Percentiles rank a stretch among this genome's conserved stretches.
Conservation (phyloP, 2,888 invertebrate genomes). For the Labia minor region DNA sequence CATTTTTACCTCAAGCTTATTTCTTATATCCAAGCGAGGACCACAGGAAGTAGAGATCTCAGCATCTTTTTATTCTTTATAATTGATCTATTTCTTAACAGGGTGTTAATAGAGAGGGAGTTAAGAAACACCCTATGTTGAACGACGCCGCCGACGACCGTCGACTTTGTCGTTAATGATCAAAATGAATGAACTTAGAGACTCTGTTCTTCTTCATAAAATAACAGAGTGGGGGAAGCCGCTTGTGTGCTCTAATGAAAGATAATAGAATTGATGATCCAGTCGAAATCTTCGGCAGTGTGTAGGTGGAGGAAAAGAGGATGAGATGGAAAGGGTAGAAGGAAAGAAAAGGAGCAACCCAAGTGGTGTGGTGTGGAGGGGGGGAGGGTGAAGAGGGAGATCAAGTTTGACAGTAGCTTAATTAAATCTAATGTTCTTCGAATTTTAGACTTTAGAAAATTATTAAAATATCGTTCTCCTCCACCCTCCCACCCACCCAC, state of each 20-base stretch:
- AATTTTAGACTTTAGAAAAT: constrained; percentile 8
- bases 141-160: background rate
- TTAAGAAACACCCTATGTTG: constrained; percentile 13
- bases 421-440: constrained; percentile 8
- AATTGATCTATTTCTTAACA: background rate
- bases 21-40: too few relatives aligned
- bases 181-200: constrained; percentile 4
- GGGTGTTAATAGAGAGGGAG: background rate
- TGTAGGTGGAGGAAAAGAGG: background rate
- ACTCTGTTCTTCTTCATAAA: constrained; percentile 13
- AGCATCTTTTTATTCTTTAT: background rate
- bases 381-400: too few relatives aligned
- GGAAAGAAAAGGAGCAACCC: background rate
- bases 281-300: background rate
- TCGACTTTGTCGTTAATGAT: constrained; percentile 4
- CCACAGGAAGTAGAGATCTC: background rate
- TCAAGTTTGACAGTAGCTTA: constrained; percentile 7
- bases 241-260: constrained; percentile 13
- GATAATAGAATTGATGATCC: constrained; percentile 13
- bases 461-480: background rate
- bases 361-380: too few relatives aligned
- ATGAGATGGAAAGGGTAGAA: background rate
- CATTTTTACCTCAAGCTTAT: too few relatives aligned
- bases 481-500: too few relatives aligned
- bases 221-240: background rate